Conservation (phyloP, 2,797 vertebrate genomes). For the Acanthurus lineatus region DNA sequence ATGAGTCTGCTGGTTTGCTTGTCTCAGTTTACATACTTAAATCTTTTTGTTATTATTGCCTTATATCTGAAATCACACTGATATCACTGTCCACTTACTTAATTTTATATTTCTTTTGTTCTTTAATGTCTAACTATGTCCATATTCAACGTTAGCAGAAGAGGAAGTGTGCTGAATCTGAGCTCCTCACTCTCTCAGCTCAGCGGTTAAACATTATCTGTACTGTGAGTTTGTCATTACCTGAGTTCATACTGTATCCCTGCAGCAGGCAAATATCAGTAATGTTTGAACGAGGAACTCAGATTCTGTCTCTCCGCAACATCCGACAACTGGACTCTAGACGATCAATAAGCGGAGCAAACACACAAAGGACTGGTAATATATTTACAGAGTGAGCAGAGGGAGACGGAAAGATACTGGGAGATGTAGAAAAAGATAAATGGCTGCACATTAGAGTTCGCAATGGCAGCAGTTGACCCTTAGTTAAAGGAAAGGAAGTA, state of each 20-base stretch:
- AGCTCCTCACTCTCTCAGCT: not conserved
- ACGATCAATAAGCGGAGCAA: conserved; percentile 77
- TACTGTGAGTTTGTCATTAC: conserved; percentile 49
- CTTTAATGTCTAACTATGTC: not conserved
- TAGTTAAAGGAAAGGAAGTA: conserved; percentile 34
- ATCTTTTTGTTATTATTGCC: too few species aligned
- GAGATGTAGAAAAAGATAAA: conserved; percentile 52
- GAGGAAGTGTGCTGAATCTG: not conserved
- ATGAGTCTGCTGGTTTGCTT: too few species aligned
- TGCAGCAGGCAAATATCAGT: conserved; percentile 46
- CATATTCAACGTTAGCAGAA: not conserved
- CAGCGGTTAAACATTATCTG: conserved; percentile 30
- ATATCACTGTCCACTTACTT: too few species aligned
- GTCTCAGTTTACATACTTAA: too few species aligned
- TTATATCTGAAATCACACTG: too few species aligned
- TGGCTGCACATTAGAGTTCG: conserved; percentile 36
- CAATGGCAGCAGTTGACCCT: conserved; percentile 56
- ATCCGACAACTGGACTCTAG: conserved; percentile 75
- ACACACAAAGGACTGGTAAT: conserved; percentile 65
- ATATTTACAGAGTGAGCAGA: conserved; percentile 70
- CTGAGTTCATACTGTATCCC: not conserved
- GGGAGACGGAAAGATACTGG: conserved; percentile 23
- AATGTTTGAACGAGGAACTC: conserved; percentile 67
- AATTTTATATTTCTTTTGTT: too few species aligned
- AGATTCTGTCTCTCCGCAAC: conserved; percentile 55